Conservation (phyloP, 1,140 invertebrate species). For the Heliconius melpomene region DNA sequence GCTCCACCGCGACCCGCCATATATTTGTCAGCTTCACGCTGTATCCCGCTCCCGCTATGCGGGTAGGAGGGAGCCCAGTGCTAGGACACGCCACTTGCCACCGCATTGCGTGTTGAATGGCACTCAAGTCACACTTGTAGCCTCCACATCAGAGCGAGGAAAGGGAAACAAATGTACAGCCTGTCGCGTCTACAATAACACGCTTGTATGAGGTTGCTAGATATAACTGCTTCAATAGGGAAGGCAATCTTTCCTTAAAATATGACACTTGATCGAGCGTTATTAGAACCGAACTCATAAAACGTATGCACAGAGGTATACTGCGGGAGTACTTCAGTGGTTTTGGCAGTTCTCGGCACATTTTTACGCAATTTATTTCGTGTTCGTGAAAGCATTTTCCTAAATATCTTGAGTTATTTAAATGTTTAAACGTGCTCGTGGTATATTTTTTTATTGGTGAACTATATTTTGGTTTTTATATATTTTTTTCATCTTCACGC, state of each 20-base stretch:
- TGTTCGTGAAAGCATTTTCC: background rate
- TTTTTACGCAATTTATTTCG: background rate
- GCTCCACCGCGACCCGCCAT: too few species aligned
- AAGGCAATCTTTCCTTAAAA: slow-evolving; percentile 30
- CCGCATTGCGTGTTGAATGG: too few species aligned
- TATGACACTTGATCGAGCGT: slow-evolving; percentile 40
- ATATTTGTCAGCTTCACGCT: too few species aligned
- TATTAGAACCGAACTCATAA: slow-evolving; percentile 22
- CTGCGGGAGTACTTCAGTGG: background rate
- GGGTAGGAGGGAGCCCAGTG: too few species aligned
- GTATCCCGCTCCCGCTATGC: too few species aligned
- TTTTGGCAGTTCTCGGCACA: background rate
- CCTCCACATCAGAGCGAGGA: too few species aligned
- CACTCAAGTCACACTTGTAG: too few species aligned
- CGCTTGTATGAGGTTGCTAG: too few species aligned
- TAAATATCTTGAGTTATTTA: background rate
- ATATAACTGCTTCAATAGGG: background rate
- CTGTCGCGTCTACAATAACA: too few species aligned
- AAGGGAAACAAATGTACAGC: too few species aligned
- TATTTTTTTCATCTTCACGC: background rate
- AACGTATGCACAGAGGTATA: background rate
- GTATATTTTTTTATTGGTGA: background rate
- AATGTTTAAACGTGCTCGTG: background rate
- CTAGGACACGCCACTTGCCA: too few species aligned
- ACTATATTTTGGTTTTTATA: too few species aligned